Evolutionary conservation across 2,888 invertebrate species (phyloP).

Genomic region (Lapara coniferarum): DNA sequence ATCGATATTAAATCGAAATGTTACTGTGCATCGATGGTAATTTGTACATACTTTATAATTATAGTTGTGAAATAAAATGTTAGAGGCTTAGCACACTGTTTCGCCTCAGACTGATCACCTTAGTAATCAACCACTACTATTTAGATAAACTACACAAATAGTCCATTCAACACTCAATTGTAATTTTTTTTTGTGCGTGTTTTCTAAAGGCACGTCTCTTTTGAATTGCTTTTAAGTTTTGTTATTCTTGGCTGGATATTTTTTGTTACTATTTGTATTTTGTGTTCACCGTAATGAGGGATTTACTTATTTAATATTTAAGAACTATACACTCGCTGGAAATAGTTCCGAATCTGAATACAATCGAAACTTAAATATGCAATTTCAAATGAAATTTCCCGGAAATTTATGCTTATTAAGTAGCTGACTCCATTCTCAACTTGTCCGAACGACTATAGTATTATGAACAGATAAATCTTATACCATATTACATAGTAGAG

Average conservation of each 20-base stretch:
- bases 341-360: background rate
- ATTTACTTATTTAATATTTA: background rate
- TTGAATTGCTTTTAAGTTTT: background rate
- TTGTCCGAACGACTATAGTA: background rate
- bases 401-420: slow-evolving; percentile 11
- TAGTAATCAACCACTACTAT: background rate
- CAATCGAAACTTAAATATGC: background rate
- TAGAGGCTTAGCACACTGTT: too few relatives aligned
- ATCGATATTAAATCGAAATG: slow-evolving; percentile 43
- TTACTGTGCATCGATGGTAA: slow-evolving; percentile 49
- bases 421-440: slow-evolving; percentile 7
- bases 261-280: too few relatives aligned
- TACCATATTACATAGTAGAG: background rate
- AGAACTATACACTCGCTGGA: background rate
- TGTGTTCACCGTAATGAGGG: too few relatives aligned
- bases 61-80: too few relatives aligned
- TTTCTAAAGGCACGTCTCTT: background rate
- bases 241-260: too few relatives aligned
- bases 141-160: background rate
- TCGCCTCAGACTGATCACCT: too few relatives aligned
- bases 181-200: background rate
- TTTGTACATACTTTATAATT: slow-evolving; percentile 35
- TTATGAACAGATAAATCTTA: slow-evolving; percentile 14
- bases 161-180: too few relatives aligned
- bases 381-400: slow-evolving; percentile 1